Evolutionary conservation across 2,888 invertebrate genomes (phyloP).

Genomic region (Aleiodes testaceus): DNA sequence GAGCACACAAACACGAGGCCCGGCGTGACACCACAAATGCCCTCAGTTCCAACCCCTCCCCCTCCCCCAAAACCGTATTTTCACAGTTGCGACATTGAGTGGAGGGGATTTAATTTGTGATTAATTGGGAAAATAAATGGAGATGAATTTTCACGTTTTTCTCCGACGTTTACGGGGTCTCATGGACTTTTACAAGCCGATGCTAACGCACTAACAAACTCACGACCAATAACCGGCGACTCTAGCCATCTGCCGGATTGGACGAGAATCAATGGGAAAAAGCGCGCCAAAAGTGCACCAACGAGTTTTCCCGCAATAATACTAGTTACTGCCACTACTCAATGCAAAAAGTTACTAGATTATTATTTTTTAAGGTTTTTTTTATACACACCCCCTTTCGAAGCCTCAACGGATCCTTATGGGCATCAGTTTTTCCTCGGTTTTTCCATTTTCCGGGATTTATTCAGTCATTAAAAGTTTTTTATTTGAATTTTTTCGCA

Average conservation of each 20-base stretch:
- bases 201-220: neutral
- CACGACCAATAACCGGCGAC: slow-evolving; percentile 59
- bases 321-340: slow-evolving; percentile 57
- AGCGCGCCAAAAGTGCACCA: slow-evolving; percentile 68
- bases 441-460: neutral
- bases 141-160: too few relatives aligned
- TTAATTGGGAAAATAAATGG: too few relatives aligned
- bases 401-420: neutral
- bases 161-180: too few relatives aligned
- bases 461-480: too few relatives aligned
- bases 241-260: slow-evolving; percentile 69
- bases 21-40: slow-evolving; percentile 52
- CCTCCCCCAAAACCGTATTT: neutral
- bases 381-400: slow-evolving; percentile 28
- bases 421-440: slow-evolving; percentile 8
- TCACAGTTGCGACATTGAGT: too few relatives aligned
- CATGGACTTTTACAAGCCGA: too few relatives aligned
- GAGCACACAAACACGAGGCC: slow-evolving; percentile 33
- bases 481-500: too few relatives aligned
- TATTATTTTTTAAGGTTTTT: neutral
- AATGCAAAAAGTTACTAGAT: slow-evolving; percentile 21
- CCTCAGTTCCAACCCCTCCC: neutral
- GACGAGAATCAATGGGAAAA: slow-evolving; percentile 56
- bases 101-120: too few relatives aligned
- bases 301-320: slow-evolving; percentile 59